Evolutionary conservation across 2,888 invertebrate species (phyloP).

Genomic region (Reticulitermes lucifugus): DNA sequence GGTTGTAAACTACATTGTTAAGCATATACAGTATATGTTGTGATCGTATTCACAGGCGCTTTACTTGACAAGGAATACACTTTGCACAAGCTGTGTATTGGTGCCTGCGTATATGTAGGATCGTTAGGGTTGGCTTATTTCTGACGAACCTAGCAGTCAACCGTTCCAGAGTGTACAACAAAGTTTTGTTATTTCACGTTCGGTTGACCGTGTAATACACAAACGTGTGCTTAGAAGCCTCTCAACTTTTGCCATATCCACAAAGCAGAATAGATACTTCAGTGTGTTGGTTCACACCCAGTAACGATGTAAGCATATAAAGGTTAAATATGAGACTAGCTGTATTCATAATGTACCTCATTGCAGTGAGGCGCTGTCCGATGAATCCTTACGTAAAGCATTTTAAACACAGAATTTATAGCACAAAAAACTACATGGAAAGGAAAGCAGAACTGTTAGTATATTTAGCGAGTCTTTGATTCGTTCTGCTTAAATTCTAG

Average conservation of each 20-base stretch:
- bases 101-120: neutral
- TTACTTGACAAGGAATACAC: neutral
- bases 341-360: neutral
- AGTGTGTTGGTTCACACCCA: neutral
- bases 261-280: neutral
- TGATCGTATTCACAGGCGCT: neutral
- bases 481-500: too few relatives aligned
- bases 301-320: neutral
- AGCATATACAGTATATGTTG: too few relatives aligned
- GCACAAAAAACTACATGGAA: too few relatives aligned
- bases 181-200: constrained; percentile 22
- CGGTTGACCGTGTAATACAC: constrained; percentile 22
- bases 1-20: too few relatives aligned
- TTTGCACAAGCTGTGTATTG: neutral
- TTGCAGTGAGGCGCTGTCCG: neutral
- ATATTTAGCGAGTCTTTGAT: too few relatives aligned
- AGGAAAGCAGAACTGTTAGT: too few relatives aligned
- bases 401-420: too few relatives aligned
- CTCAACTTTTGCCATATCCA: constrained; percentile 12
- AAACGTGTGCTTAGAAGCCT: neutral
- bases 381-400: too few relatives aligned
- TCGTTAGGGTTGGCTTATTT: constrained; percentile 16
- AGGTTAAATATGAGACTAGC: neutral
- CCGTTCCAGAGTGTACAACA: neutral
- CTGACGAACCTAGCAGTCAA: neutral